Evolutionary conservation across 2,113 vertebrate species (phyloP).

Genomic region (Anolis carolinensis): DNA sequence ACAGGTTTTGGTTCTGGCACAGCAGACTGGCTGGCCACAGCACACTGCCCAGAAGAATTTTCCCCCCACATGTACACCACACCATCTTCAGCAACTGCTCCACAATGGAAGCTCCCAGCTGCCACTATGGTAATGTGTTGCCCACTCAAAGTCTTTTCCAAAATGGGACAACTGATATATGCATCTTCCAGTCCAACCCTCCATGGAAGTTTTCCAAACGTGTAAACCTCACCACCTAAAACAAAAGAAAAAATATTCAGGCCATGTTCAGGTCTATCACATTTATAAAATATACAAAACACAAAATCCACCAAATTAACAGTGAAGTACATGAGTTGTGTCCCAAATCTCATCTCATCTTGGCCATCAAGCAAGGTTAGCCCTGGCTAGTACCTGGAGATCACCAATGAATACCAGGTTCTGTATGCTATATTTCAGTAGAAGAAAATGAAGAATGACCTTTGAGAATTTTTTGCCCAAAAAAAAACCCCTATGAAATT

Average conservation of each 20-base stretch:
- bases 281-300: background rate
- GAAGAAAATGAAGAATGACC: no score
- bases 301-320: background rate
- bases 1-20: constrained; percentile 87
- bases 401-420: no score
- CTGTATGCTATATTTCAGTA: no score
- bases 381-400: no score
- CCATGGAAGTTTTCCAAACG: constrained; percentile 90
- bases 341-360: no score
- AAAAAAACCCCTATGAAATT: no score
- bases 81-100: constrained; percentile 89
- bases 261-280: background rate
- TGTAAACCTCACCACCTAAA: constrained; percentile 92
- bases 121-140: constrained; percentile 86
- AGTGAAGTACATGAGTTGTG: rapidly evolving
- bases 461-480: no score
- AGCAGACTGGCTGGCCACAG: constrained; percentile 74
- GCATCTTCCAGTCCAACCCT: constrained; percentile 70
- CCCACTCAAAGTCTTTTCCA: constrained; percentile 85
- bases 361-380: no score
- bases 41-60: constrained; percentile 92
- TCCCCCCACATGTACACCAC: constrained; percentile 95
- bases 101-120: constrained; percentile 89
- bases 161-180: constrained; percentile 68
- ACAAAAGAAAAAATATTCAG: background rate